Evolutionary conservation across 2,797 vertebrate species (phyloP).

Genomic region (Acanthis flammea): DNA sequence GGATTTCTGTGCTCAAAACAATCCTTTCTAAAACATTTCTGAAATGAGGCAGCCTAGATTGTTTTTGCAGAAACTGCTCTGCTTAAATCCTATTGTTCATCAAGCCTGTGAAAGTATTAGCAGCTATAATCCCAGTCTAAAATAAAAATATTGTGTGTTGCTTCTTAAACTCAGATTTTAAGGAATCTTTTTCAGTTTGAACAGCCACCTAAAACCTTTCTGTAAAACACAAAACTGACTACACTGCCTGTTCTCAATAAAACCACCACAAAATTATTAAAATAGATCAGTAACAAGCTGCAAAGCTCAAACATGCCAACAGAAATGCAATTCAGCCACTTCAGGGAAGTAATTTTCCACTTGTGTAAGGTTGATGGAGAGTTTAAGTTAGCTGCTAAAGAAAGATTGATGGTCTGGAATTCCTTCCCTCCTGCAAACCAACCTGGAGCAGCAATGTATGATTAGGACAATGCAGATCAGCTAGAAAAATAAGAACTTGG

Average conservation of each 20-base stretch:
- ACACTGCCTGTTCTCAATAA: neutral
- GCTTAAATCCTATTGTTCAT: neutral
- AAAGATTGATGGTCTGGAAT: neutral
- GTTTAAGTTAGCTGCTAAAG: neutral
- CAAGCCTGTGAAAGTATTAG: neutral
- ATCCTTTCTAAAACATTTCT: neutral
- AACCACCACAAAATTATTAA: neutral
- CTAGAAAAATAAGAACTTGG: neutral
- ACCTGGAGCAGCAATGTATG: neutral
- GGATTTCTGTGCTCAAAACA: neutral
- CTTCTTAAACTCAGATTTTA: neutral
- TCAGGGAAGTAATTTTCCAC: neutral
- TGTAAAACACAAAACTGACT: neutral
- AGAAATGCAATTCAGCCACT: neutral
- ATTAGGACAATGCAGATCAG: neutral
- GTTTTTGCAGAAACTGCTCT: neutral
- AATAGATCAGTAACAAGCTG: neutral
- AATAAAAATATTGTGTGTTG: fast-evolving
- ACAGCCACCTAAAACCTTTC: neutral
- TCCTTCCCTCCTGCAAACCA: neutral
- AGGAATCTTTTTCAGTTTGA: neutral
- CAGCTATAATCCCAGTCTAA: neutral
- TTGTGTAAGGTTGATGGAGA: neutral
- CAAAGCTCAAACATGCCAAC: neutral
- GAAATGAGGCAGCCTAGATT: neutral